phyloP scores from a whole-genome alignment of 1,140 invertebrate genomes.

The Plectus sambesii region DNA sequence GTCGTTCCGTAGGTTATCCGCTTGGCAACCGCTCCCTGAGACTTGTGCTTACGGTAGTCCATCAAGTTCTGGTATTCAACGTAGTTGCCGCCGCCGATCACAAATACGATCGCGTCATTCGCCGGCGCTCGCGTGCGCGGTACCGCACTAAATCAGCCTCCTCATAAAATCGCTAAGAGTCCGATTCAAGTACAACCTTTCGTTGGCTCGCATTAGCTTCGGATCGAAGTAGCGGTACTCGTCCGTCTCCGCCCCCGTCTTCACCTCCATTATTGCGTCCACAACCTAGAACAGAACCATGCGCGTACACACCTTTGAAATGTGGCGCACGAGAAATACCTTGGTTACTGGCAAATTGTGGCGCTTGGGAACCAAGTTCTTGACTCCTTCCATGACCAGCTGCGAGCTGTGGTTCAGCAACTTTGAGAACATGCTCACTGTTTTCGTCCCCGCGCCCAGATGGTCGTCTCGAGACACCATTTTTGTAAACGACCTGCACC shows the following conservation, averaged over 20 bases:
- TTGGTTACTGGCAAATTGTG: conserved; percentile 84
- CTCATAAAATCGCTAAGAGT: conserved; percentile 4
- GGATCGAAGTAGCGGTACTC: conserved; percentile 85
- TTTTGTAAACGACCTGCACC: conserved; percentile 63
- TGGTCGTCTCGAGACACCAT: conserved; percentile 54
- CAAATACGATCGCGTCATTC: conserved; percentile 63
- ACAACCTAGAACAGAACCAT: conserved; percentile 57
- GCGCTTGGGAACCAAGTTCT: conserved; percentile 94
- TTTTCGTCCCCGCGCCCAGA: conserved; percentile 86
- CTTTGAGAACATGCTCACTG: conserved; percentile 95
- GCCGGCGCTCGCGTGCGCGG: conserved; percentile 28
- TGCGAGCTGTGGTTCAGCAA: conserved; percentile 88
- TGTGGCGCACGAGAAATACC: conserved; percentile 17
- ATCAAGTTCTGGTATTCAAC: conserved; percentile 97
- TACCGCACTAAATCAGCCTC: conserved; percentile 14
- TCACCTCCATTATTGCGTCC: conserved; percentile 77
- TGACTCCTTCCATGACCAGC: conserved; percentile 98
- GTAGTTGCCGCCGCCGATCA: conserved; percentile 96
- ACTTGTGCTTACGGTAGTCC: conserved; percentile 69
- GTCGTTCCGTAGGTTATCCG: conserved; percentile 87
- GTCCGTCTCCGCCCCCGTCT: conserved; percentile 63
- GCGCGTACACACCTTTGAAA: conserved; percentile 5
- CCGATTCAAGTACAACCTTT: conserved; percentile 46
- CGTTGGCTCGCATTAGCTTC: conserved; percentile 65
- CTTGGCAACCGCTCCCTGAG: conserved; percentile 54